Evolutionary conservation across 2,113 vertebrate genomes (phyloP).

Genomic region (Callithrix jacchus): DNA sequence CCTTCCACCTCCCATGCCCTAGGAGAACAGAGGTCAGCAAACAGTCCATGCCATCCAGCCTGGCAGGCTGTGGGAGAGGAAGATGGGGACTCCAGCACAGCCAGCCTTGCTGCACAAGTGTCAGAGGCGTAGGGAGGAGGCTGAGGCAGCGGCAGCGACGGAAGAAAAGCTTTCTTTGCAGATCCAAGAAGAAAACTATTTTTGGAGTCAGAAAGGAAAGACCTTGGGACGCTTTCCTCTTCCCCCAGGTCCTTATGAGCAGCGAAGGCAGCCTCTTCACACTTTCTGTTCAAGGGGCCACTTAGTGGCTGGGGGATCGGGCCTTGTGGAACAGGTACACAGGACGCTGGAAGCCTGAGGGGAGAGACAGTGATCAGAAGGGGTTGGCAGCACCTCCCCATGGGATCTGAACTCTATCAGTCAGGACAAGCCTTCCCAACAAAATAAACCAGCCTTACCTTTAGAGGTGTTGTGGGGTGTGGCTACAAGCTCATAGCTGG

Average conservation of each 20-base stretch:
- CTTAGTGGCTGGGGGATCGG: conserved; percentile 74
- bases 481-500: conserved; percentile 89
- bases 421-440: neutral
- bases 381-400: neutral
- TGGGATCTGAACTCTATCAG: neutral
- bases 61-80: conserved; percentile 47
- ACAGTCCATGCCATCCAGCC: conserved; percentile 75
- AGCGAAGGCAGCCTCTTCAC: conserved; percentile 57
- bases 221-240: conserved; percentile 48
- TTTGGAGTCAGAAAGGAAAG: conserved; percentile 64
- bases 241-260: conserved; percentile 59
- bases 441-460: conserved; percentile 80
- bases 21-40: conserved; percentile 61
- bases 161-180: conserved; percentile 70
- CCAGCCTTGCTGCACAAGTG: conserved; percentile 52
- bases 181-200: conserved; percentile 64
- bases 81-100: conserved; percentile 41
- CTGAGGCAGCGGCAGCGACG: conserved; percentile 66
- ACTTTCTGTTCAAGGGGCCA: conserved; percentile 57
- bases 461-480: conserved; percentile 85
- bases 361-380: neutral
- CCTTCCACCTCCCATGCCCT: conserved; percentile 25
- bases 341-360: conserved; percentile 86
- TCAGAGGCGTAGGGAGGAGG: conserved; percentile 48
- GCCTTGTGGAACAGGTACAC: conserved; percentile 91